Evolutionary conservation across 2,888 invertebrate genomes (phyloP).

Genomic region (Phyto melanocephala): DNA sequence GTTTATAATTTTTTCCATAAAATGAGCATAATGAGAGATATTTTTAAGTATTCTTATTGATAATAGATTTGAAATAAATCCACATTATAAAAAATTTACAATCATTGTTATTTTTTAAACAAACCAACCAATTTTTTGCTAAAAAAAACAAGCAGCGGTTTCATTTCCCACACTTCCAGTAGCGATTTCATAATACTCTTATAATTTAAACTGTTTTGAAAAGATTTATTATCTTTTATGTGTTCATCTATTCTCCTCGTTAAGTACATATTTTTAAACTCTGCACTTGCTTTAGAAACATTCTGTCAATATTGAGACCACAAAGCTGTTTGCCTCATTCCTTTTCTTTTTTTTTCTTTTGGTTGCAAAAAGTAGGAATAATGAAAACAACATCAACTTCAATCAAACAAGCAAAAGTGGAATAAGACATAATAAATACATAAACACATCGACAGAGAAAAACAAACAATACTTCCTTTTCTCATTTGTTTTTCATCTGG

Average conservation of each 20-base stretch:
- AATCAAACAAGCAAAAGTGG: neutral
- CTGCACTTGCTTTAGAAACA: neutral
- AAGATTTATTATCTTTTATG: neutral
- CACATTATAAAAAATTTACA: too few relatives aligned
- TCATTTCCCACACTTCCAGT: too few relatives aligned
- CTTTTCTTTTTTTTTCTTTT: neutral
- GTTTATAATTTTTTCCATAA: too few relatives aligned
- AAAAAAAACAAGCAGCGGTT: too few relatives aligned
- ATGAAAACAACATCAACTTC: neutral
- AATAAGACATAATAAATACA: neutral
- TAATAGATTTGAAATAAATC: too few relatives aligned
- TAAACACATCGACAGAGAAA: neutral
- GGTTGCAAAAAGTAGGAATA: neutral
- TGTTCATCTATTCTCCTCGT: too few relatives aligned
- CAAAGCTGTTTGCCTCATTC: slow-evolving; percentile 22
- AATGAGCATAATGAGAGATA: too few relatives aligned
- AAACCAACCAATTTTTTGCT: too few relatives aligned
- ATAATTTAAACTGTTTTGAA: neutral
- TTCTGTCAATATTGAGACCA: slow-evolving; percentile 27
- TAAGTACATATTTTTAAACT: too few relatives aligned
- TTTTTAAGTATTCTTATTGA: too few relatives aligned
- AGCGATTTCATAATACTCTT: too few relatives aligned
- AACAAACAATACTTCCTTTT: neutral
- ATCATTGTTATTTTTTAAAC: too few relatives aligned
- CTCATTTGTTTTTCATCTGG: slow-evolving; percentile 28